phyloP scores from a whole-genome alignment of 1,140 invertebrate species.

The Drosophila kepulauana region DNA sequence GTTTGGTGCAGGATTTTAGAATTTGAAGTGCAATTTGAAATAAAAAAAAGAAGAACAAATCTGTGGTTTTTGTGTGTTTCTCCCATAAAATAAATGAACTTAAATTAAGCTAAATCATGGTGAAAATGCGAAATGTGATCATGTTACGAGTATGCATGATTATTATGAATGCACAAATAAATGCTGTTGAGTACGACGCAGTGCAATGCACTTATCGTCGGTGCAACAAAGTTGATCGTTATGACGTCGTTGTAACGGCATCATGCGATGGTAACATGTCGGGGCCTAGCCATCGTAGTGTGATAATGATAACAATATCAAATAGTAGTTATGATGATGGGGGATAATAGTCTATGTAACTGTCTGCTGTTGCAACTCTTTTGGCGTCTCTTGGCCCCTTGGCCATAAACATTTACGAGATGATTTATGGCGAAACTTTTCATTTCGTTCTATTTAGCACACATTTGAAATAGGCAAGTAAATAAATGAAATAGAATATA shows the following conservation, averaged over 20 bases:
- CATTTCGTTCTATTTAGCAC: not conserved
- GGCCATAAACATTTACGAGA: not conserved
- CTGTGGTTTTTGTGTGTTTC: slow-evolving; percentile 21
- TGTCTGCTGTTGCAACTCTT: not conserved
- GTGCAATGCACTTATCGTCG: slow-evolving; percentile 2
- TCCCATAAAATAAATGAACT: not conserved
- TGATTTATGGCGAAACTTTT: not conserved
- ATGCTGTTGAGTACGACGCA: not conserved
- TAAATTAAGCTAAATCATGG: not conserved
- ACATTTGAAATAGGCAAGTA: no score
- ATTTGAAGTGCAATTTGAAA: slow-evolving; percentile 23
- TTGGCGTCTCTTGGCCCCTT: not conserved
- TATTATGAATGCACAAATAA: not conserved
- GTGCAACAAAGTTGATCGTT: slow-evolving; percentile 10
- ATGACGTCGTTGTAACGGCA: not conserved
- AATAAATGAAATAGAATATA: no score
- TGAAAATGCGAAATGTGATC: not conserved
- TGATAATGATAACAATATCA: slow-evolving; percentile 3
- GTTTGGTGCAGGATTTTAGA: not conserved
- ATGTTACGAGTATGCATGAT: no score
- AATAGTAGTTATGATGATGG: not conserved
- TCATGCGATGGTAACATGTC: not conserved
- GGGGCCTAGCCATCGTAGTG: slow-evolving; percentile 14
- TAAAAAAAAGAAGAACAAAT: slow-evolving; percentile 18
- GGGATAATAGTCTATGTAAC: not conserved